Percentiles rank a stretch among this genome's conserved stretches.
Conservation (phyloP, 2,113 vertebrate species). For the Carollia perspicillata region DNA sequence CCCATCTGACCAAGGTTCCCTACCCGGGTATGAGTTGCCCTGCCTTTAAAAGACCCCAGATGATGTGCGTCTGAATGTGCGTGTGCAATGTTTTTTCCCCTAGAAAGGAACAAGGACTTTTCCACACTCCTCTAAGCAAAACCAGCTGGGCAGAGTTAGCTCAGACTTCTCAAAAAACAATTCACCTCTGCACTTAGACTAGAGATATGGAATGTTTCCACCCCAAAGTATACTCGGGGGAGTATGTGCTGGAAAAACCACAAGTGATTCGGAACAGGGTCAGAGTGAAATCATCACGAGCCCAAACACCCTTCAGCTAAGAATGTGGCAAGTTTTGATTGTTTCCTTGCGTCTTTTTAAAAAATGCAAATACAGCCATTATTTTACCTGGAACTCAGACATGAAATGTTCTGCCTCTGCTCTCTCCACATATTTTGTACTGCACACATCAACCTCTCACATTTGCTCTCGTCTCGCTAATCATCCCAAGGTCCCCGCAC, state of each 20-base stretch:
- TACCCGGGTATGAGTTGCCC: neutral
- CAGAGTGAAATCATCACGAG: neutral
- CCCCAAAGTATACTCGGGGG: neutral
- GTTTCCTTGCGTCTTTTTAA: neutral
- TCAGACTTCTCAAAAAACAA: constrained; percentile 31
- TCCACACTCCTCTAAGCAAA: constrained; percentile 16
- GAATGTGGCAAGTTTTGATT: neutral
- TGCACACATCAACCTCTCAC: neutral
- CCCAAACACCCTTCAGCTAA: neutral
- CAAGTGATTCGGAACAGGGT: neutral
- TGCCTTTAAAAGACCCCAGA: neutral
- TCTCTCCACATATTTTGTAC: neutral
- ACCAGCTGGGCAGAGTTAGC: constrained; percentile 15
- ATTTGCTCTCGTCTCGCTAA: neutral
- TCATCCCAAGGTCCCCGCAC: neutral
- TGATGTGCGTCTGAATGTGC: neutral
- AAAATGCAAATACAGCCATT: neutral
- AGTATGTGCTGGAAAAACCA: neutral
- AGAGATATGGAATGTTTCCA: neutral
- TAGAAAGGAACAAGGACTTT: neutral
- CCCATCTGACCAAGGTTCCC: neutral
- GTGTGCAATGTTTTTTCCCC: neutral
- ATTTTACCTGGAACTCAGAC: neutral
- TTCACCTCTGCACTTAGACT: neutral
- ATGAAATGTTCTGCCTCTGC: neutral